These are phyloP conservation scores for Cinclus mexicanus DNA, from an alignment of 2,113 vertebrate genomes.

Conservation along the genomic window DNA sequence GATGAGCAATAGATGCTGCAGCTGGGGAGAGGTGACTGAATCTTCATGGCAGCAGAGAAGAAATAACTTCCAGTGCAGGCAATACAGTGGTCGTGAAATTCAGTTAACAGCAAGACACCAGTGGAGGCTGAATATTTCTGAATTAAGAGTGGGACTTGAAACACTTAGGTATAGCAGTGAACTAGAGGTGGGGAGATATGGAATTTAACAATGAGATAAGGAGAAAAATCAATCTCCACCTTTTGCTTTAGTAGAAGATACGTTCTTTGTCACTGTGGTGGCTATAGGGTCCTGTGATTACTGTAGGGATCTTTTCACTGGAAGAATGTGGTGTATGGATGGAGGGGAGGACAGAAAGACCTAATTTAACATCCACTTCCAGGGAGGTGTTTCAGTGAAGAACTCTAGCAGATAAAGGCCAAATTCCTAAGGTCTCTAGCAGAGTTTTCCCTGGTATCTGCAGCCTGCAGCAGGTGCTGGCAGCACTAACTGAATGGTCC, in stretches of 20 bases:
- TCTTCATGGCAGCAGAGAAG: background rate
- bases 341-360: background rate
- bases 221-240: background rate
- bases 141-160: background rate
- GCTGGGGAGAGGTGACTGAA: background rate
- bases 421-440: background rate
- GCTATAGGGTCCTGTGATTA: background rate
- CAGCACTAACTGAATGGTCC: background rate
- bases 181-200: background rate
- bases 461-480: background rate
- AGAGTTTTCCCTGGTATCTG: background rate
- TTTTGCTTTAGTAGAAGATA: background rate
- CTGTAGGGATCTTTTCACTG: background rate
- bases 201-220: background rate
- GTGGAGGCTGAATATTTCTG: background rate
- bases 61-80: background rate
- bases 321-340: background rate
- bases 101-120: background rate
- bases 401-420: background rate
- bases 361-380: background rate
- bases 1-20: background rate
- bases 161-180: background rate
- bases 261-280: background rate
- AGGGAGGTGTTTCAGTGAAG: background rate
- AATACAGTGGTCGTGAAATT: background rate